A percentile compares a stretch with the other conserved stretches of the same genome.
Evolutionary conservation across 1,140 invertebrate species (phyloP).

Genomic region (Nymphalis io): DNA sequence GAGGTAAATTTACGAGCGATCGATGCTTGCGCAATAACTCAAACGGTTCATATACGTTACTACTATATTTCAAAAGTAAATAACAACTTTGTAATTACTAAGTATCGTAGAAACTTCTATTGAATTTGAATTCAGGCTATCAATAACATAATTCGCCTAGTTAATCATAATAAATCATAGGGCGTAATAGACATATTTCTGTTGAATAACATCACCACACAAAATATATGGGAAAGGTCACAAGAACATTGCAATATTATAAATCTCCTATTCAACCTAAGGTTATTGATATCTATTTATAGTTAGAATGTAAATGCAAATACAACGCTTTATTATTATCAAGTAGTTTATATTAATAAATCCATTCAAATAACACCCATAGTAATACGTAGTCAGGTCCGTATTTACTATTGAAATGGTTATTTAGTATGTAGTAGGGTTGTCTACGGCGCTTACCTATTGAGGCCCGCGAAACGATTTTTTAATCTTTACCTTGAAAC

Average conservation of each 20-base stretch:
- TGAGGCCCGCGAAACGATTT: too few species aligned
- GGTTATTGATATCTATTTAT: conserved; percentile 28
- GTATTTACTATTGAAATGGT: conserved; percentile 4
- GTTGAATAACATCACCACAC: conserved; percentile 19
- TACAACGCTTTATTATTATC: conserved; percentile 13
- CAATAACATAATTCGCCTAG: conserved; percentile 12
- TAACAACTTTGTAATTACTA: background rate
- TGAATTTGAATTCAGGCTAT: conserved; percentile 4
- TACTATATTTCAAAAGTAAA: conserved; percentile 2
- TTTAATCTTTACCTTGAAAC: too few species aligned
- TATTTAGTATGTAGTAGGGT: background rate
- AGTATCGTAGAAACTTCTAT: background rate
- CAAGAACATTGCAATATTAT: conserved; percentile 22
- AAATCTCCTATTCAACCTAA: conserved; percentile 25
- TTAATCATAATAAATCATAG: conserved; percentile 24
- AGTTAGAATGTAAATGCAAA: conserved; percentile 21
- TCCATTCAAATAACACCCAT: background rate
- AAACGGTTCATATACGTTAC: conserved; percentile 11
- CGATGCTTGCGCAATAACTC: conserved; percentile 14
- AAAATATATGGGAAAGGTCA: conserved; percentile 28
- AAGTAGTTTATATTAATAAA: conserved; percentile 13
- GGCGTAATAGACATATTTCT: conserved; percentile 12
- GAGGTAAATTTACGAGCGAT: conserved; percentile 17
- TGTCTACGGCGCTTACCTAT: too few species aligned
- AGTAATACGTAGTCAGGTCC: background rate